Conservation (phyloP, 2,113 vertebrate genomes). For the Istiophorus platypterus region DNA sequence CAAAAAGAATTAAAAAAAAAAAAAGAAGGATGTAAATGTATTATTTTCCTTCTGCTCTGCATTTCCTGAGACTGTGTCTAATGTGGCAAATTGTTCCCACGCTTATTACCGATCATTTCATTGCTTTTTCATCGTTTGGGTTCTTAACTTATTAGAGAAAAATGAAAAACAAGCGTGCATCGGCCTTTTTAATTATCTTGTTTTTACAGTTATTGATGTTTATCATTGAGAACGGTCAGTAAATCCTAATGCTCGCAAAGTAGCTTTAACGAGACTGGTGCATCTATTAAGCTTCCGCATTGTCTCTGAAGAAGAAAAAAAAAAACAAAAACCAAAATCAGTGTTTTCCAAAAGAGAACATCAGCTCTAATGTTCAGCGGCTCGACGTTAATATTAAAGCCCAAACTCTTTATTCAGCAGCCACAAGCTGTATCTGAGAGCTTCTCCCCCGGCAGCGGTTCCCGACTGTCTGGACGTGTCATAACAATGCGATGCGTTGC, state of each 20-base stretch:
- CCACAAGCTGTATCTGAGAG: neutral
- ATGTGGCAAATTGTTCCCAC: neutral
- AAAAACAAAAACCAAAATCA: neutral
- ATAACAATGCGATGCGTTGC: slow-evolving; percentile 66
- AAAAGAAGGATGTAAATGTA: neutral
- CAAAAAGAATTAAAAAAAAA: neutral
- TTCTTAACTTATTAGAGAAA: neutral
- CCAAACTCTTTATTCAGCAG: neutral
- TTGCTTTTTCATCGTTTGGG: neutral
- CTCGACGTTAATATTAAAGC: neutral
- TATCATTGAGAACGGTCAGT: neutral
- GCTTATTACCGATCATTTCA: neutral
- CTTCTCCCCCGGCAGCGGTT: neutral
- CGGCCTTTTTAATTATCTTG: neutral
- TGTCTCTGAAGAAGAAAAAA: neutral
- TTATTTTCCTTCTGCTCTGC: neutral
- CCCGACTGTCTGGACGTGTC: slow-evolving; percentile 59
- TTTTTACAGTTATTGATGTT: neutral
- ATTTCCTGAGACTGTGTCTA: neutral
- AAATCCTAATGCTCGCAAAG: too few species aligned
- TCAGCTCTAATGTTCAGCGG: neutral
- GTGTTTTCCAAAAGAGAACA: too few species aligned
- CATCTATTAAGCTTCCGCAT: neutral
- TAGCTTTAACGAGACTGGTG: neutral
- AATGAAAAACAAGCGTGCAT: neutral